Evolutionary conservation across 2,888 invertebrate species (phyloP).

Genomic region (Dyspetes luteomarginatus): DNA sequence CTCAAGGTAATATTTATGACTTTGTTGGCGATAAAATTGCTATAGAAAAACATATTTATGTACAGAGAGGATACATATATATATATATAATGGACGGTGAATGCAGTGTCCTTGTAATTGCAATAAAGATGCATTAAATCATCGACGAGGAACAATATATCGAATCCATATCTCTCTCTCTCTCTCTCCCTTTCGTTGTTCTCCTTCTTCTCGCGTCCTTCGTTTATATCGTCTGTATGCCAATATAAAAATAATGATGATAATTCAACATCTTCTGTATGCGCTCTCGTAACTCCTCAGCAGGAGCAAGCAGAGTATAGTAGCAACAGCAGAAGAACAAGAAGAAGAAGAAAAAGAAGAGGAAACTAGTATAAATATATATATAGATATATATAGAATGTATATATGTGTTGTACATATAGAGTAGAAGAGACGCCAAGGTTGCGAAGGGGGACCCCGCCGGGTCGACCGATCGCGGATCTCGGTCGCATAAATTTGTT

Average conservation of each 20-base stretch:
- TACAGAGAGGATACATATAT: neutral
- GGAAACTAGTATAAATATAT: conserved; percentile 40
- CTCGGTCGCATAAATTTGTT: conserved; percentile 84
- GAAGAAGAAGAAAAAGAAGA: conserved; percentile 45
- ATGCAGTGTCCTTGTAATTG: conserved; percentile 51
- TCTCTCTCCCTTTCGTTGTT: neutral
- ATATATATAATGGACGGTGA: conserved; percentile 34
- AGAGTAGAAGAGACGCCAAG: conserved; percentile 66
- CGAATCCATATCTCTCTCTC: conserved; percentile 14
- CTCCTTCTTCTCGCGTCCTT: neutral
- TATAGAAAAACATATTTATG: neutral
- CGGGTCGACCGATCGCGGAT: conserved; percentile 82
- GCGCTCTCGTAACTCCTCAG: conserved; percentile 63
- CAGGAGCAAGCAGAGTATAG: conserved; percentile 22
- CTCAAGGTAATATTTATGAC: conserved; percentile 24
- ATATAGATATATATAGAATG: conserved; percentile 30
- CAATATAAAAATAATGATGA: conserved; percentile 66
- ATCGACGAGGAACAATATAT: conserved; percentile 63
- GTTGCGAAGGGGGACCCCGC: conserved; percentile 71
- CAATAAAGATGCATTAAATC: conserved; percentile 60
- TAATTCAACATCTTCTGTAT: conserved; percentile 62
- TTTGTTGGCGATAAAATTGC: conserved; percentile 33
- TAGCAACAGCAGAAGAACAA: conserved; percentile 39
- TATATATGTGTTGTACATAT: conserved; percentile 50
- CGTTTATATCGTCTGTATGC: conserved; percentile 49